Evolutionary conservation across 1,140 invertebrate genomes (phyloP).

Genomic region (Armadillidium nasatum): DNA sequence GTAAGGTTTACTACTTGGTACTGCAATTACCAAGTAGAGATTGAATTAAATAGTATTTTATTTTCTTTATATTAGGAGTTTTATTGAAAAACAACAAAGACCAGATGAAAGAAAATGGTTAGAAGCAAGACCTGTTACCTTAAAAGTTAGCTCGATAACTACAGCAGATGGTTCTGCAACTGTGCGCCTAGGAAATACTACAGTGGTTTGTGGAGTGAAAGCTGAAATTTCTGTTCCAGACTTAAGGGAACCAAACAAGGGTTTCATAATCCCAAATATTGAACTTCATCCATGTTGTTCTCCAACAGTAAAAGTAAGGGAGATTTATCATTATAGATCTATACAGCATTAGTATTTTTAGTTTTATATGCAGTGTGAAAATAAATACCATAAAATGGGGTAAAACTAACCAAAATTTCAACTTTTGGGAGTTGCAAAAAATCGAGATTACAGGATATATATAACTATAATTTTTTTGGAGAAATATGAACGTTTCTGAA

Average conservation of each 20-base stretch:
- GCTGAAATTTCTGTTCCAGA: slow-evolving; percentile 36
- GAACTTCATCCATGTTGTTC: slow-evolving; percentile 42
- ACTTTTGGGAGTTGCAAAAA: too few species aligned
- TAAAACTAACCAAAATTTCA: too few species aligned
- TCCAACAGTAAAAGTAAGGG: slow-evolving; percentile 33
- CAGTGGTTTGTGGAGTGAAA: slow-evolving; percentile 50
- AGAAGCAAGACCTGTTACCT: slow-evolving; percentile 31
- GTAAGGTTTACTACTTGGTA: too few species aligned
- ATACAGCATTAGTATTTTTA: neutral
- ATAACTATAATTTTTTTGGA: too few species aligned
- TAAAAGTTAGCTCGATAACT: slow-evolving; percentile 34
- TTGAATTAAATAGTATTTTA: too few species aligned
- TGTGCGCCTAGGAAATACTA: slow-evolving; percentile 38
- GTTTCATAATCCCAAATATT: slow-evolving; percentile 41
- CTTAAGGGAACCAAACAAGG: slow-evolving; percentile 34
- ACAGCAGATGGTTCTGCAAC: slow-evolving; percentile 43
- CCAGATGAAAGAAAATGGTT: slow-evolving; percentile 36
- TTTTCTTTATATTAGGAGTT: slow-evolving; percentile 33
- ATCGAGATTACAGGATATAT: too few species aligned
- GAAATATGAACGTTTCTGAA: too few species aligned
- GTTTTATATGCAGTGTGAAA: too few species aligned
- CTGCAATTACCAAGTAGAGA: too few species aligned
- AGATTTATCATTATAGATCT: neutral
- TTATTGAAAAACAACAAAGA: slow-evolving; percentile 32
- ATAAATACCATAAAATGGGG: too few species aligned